These are phyloP conservation scores for Pogonocichla stellata DNA, from an alignment of 2,113 vertebrate genomes.

Conservation along the genomic window DNA sequence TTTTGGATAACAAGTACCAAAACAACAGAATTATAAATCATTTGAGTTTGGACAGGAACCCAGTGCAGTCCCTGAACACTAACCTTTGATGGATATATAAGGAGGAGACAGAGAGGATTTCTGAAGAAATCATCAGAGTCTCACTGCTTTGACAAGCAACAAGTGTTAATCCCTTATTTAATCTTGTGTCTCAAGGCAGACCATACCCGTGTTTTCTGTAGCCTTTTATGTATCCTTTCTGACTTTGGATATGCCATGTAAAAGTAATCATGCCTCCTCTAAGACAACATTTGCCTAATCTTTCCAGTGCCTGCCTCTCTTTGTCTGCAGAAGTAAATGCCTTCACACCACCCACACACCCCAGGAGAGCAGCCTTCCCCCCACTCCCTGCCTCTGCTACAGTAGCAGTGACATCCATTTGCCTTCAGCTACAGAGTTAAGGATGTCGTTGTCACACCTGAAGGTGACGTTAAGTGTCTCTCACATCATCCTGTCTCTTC, in stretches of 20 bases:
- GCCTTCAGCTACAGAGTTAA: not conserved
- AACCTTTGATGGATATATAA: not conserved
- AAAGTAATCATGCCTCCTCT: not conserved
- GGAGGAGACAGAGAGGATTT: not conserved
- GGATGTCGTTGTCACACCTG: not conserved
- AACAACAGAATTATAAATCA: not conserved
- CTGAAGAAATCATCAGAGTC: not conserved
- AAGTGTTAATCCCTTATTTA: not conserved
- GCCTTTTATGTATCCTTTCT: not conserved
- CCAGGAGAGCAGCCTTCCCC: not conserved
- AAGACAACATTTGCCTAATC: not conserved
- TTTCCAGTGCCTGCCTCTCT: not conserved
- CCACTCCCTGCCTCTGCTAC: not conserved
- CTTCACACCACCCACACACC: not conserved
- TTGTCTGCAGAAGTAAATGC: not conserved
- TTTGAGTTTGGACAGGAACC: not conserved
- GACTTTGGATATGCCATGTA: not conserved
- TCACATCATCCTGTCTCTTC: not conserved
- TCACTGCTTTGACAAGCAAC: not conserved
- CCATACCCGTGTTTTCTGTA: not conserved
- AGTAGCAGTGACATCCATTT: not conserved
- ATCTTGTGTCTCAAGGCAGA: not conserved
- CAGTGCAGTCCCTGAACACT: not conserved
- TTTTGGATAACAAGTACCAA: not conserved
- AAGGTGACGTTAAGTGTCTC: not conserved